phyloP scores from a whole-genome alignment of 2,888 invertebrate species.

The Tinea semifulvella region DNA sequence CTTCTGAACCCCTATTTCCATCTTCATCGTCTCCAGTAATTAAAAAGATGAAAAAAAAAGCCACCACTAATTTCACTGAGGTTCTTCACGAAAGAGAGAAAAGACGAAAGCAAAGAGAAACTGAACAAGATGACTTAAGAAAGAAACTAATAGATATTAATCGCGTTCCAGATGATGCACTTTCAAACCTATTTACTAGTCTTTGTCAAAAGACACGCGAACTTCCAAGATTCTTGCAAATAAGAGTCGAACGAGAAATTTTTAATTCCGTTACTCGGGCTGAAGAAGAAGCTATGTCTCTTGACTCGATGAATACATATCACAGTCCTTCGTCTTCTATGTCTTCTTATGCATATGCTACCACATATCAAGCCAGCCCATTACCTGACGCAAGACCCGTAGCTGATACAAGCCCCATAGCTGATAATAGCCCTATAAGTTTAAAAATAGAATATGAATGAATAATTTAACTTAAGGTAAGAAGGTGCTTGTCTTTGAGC shows the following conservation, averaged over 20 bases:
- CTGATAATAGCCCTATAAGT: too few species aligned
- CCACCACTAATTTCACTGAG: constrained; percentile 17
- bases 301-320: too few species aligned
- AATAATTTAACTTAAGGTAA: too few species aligned
- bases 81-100: constrained; percentile 16
- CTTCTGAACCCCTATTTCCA: background rate
- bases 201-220: constrained; percentile 26
- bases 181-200: constrained; percentile 24
- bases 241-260: constrained; percentile 27
- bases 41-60: constrained; percentile 17
- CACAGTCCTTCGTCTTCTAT: too few species aligned
- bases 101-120: constrained; percentile 18
- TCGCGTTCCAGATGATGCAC: constrained; percentile 20
- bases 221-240: constrained; percentile 26
- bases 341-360: too few species aligned
- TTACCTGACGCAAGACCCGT: too few species aligned
- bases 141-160: constrained; percentile 16
- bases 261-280: constrained; percentile 24
- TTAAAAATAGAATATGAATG: too few species aligned
- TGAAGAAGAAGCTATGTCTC: constrained; percentile 23
- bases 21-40: constrained; percentile 16
- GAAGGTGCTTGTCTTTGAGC: too few species aligned
- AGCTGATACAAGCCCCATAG: too few species aligned
- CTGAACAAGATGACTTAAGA: constrained; percentile 19
- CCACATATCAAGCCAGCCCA: too few species aligned